Evolutionary conservation across 2,888 invertebrate species (phyloP).

Genomic region (Neria commutata): DNA sequence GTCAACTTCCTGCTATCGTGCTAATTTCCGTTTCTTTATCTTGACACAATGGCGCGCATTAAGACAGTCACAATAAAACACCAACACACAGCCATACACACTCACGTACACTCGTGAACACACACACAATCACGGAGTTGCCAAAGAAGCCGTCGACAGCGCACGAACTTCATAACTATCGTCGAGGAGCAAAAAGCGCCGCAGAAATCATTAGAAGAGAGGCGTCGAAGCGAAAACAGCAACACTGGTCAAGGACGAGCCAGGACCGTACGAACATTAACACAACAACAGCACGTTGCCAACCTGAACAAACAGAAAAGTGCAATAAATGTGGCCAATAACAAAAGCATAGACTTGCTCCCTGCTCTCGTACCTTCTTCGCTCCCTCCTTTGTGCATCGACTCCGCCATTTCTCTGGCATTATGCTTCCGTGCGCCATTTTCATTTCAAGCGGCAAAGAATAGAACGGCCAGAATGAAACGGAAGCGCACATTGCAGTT

Average conservation of each 20-base stretch:
- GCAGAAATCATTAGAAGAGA: not conserved
- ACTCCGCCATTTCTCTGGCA: not conserved
- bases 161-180: conserved; percentile 23
- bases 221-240: conserved; percentile 5
- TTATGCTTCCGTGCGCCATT: not conserved
- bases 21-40: conserved; percentile 61
- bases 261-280: not conserved
- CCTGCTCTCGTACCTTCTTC: not conserved
- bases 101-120: conserved; percentile 1
- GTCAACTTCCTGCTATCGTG: conserved; percentile 59
- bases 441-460: too few species aligned
- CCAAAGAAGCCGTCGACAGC: not conserved
- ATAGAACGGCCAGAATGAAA: too few species aligned
- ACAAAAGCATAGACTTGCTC: not conserved
- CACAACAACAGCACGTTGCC: conserved; percentile 12
- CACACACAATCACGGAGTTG: not conserved
- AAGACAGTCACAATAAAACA: conserved; percentile 35
- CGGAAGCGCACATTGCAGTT: too few species aligned
- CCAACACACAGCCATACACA: conserved; percentile 20
- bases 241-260: not conserved
- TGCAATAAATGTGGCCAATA: not conserved
- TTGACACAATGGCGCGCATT: conserved; percentile 60
- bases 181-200: not conserved
- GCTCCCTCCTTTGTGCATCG: not conserved
- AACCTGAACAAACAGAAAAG: conserved; percentile 1